Conservation (phyloP, 23 tunicate species). For the Ascidia mentula region DNA sequence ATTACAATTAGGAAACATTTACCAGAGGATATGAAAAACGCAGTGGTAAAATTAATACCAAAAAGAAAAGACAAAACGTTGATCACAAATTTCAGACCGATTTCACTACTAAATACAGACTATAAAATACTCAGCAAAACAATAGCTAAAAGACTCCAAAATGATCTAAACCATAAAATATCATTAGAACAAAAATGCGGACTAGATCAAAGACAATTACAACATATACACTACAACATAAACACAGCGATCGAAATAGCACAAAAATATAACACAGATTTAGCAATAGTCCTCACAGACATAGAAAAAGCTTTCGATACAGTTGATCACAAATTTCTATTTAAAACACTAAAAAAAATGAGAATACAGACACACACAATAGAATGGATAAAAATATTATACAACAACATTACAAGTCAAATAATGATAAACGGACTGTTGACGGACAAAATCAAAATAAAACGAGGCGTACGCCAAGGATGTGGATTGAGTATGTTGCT, state of each 20-base stretch:
- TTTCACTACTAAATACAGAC: constrained; percentile 27
- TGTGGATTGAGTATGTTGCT: constrained; percentile 35
- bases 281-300: background rate
- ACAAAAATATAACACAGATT: background rate
- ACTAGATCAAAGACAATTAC: too few species aligned
- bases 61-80: constrained; percentile 19
- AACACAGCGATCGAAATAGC: background rate
- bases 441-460: background rate
- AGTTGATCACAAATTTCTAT: constrained; percentile 12
- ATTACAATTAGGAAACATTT: background rate
- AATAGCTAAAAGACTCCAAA: background rate
- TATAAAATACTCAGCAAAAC: constrained; percentile 35
- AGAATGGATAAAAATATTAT: constrained; percentile 4
- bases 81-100: constrained; percentile 36
- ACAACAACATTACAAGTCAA: constrained; percentile 7
- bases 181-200: constrained; percentile 1
- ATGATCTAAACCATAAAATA: background rate
- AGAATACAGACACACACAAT: background rate
- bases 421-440: constrained; percentile 6
- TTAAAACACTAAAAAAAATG: constrained; percentile 1
- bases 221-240: background rate
- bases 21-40: background rate
- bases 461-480: constrained; percentile 43
- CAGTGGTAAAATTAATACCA: constrained; percentile 18
- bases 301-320: constrained; percentile 4